phyloP scores from a whole-genome alignment of 2,888 invertebrate species.

The Agriotes lineatus region DNA sequence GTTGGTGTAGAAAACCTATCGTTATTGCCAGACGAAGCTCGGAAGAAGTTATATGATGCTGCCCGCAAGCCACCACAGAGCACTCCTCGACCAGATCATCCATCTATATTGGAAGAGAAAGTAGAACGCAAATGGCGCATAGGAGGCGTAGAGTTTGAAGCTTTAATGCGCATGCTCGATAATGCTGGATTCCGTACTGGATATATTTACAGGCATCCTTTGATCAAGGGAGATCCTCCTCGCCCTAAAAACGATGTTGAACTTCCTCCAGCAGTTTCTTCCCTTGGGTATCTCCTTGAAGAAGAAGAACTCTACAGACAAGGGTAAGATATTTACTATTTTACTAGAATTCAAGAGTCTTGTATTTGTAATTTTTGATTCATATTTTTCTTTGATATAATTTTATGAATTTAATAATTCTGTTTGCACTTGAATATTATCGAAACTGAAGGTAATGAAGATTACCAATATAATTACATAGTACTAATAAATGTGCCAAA shows the following conservation, averaged over 20 bases:
- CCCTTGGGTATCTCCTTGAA: slow-evolving; percentile 90
- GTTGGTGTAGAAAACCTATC: slow-evolving; percentile 84
- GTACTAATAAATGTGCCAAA: too few species aligned
- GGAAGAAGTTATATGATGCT: slow-evolving; percentile 82
- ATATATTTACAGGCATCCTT: slow-evolving; percentile 94
- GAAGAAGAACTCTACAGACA: slow-evolving; percentile 92
- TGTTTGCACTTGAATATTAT: too few species aligned
- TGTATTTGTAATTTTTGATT: background rate
- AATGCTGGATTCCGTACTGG: slow-evolving; percentile 97
- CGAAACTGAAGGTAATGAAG: too few species aligned
- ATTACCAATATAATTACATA: too few species aligned
- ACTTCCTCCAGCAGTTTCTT: slow-evolving; percentile 95
- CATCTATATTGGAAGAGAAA: slow-evolving; percentile 63
- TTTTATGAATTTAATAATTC: too few species aligned
- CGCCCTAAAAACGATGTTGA: slow-evolving; percentile 94
- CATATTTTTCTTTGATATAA: background rate
- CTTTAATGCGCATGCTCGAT: slow-evolving; percentile 96
- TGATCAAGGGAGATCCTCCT: slow-evolving; percentile 90
- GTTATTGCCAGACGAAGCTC: slow-evolving; percentile 80
- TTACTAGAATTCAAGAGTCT: background rate
- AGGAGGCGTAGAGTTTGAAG: slow-evolving; percentile 92
- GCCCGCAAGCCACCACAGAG: slow-evolving; percentile 80
- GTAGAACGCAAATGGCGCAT: slow-evolving; percentile 83
- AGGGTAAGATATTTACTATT: slow-evolving; percentile 72
- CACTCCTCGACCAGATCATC: slow-evolving; percentile 63